Conservation (phyloP, 2,888 invertebrate species). For the Chrysolina oricalcia region DNA sequence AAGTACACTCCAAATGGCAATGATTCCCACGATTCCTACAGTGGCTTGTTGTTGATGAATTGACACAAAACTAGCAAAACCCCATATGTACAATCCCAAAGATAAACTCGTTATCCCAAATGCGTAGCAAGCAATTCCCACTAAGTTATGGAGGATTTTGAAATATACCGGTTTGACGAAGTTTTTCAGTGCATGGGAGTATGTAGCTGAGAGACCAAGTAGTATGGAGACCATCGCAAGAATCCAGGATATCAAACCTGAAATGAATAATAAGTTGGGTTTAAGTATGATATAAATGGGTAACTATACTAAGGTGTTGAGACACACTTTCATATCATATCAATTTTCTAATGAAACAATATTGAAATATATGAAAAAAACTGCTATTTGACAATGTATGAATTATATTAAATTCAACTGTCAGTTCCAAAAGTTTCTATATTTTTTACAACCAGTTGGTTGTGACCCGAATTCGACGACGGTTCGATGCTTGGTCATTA, state of each 20-base stretch:
- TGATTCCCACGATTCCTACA: conserved; percentile 42
- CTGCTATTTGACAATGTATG: too few relatives aligned
- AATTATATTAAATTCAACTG: too few relatives aligned
- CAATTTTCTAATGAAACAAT: too few relatives aligned
- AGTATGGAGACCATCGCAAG: conserved; percentile 52
- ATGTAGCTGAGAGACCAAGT: conserved; percentile 53
- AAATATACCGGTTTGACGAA: conserved; percentile 53
- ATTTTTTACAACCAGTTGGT: too few relatives aligned
- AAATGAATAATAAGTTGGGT: conserved; percentile 31
- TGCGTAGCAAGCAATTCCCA: conserved; percentile 53
- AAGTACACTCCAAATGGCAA: conserved; percentile 49
- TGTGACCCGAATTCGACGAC: too few relatives aligned
- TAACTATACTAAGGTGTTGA: too few relatives aligned
- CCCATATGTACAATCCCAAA: conserved; percentile 43
- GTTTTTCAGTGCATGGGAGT: conserved; percentile 47
- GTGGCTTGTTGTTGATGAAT: conserved; percentile 36
- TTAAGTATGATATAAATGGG: background rate
- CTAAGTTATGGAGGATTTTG: conserved; percentile 57
- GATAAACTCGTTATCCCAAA: conserved; percentile 56
- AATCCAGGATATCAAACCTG: conserved; percentile 60
- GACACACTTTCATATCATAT: too few relatives aligned
- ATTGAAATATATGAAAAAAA: too few relatives aligned
- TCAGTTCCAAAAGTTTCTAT: too few relatives aligned
- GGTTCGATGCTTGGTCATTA: too few relatives aligned
- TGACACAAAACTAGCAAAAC: conserved; percentile 35